Conservation (phyloP, 2,797 vertebrate genomes). For the Gila robusta region DNA sequence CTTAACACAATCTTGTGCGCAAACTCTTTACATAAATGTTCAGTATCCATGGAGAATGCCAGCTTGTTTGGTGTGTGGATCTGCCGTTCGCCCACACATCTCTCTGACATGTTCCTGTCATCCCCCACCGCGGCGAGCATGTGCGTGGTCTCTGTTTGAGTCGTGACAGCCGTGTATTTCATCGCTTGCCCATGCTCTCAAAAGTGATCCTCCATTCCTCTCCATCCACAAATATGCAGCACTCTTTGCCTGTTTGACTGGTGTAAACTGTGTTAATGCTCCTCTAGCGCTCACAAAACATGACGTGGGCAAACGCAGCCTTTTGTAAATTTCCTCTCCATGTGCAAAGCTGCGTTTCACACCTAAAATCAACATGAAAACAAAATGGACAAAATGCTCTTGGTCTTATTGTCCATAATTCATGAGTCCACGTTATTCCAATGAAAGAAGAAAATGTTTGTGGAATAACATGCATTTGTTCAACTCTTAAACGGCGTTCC, state of each 20-base stretch:
- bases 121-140: constrained; percentile 65
- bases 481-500: neutral
- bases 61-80: constrained; percentile 70
- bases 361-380: neutral
- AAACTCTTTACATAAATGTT: constrained; percentile 17
- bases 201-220: neutral
- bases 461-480: neutral
- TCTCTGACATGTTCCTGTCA: constrained; percentile 73
- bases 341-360: neutral
- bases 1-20: neutral
- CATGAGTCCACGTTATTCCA: neutral
- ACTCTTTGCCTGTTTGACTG: constrained; percentile 4
- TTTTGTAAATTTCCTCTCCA: neutral
- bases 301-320: neutral
- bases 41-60: constrained; percentile 33
- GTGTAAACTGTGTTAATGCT: neutral
- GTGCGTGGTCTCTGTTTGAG: constrained; percentile 65
- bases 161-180: constrained; percentile 65
- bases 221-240: neutral
- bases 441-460: neutral
- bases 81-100: constrained; percentile 66
- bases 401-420: neutral
- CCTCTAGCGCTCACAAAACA: neutral
- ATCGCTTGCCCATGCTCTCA: neutral
- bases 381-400: neutral